Evolutionary conservation across 53 echinoderm and acorn worm species (phyloP).

Genomic region (Mesocentrotus franciscanus): DNA sequence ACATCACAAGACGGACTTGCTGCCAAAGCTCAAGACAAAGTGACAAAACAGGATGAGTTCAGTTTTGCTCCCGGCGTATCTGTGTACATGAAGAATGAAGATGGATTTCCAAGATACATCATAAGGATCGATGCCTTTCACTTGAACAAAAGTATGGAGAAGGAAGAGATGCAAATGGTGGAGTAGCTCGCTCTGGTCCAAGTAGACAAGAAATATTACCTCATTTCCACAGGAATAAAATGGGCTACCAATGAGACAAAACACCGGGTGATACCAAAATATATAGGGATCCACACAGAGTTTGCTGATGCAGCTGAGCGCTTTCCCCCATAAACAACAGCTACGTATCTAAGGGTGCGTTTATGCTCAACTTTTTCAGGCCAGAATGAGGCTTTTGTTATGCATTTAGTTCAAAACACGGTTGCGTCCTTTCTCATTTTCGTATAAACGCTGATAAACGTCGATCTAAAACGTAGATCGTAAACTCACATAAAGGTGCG

Average conservation of each 20-base stretch:
- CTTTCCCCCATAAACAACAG: background rate
- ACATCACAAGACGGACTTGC: background rate
- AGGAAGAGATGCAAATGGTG: background rate
- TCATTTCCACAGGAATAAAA: background rate
- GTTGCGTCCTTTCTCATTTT: too few relatives aligned
- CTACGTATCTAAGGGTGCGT: background rate
- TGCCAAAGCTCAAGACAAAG: background rate
- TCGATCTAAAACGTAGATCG: too few relatives aligned
- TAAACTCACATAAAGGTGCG: too few relatives aligned
- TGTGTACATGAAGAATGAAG: background rate
- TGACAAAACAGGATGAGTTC: background rate
- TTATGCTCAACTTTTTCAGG: too few relatives aligned
- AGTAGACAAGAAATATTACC: background rate
- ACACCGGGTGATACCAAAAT: background rate
- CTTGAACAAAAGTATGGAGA: background rate
- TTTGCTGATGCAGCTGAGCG: background rate
- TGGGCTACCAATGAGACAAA: background rate
- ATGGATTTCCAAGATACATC: background rate
- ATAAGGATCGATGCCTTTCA: conserved; percentile 4
- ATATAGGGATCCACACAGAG: background rate
- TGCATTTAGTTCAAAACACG: too few relatives aligned
- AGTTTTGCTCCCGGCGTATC: background rate
- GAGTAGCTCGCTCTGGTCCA: background rate
- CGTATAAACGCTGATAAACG: too few relatives aligned
- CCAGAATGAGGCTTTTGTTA: too few relatives aligned